These are phyloP conservation scores for zebrafish (Danio rerio) DNA, from an alignment of 2,113 vertebrate genomes.

Conservation along the genomic window GRCz12tu NC_133183.1:17262501-17263000, in stretches of 20 bases:
- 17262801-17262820: slow-evolving; percentile 55
- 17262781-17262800: slow-evolving; percentile 53
- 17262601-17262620: background rate
- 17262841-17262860: slow-evolving; percentile 56
- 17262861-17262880: slow-evolving; percentile 55
- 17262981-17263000: background rate
- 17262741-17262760: slow-evolving; percentile 69
- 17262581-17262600: background rate
- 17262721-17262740: slow-evolving; percentile 53
- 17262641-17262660: slow-evolving; percentile 41
- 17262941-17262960: slow-evolving; percentile 42
- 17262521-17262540: slow-evolving; percentile 23
- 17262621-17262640: slow-evolving; percentile 6
- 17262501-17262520: slow-evolving; percentile 23
- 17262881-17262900: slow-evolving; percentile 10
- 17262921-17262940: slow-evolving; percentile 18
- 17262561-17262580: slow-evolving; percentile 20
- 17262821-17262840: slow-evolving; percentile 54
- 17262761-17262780: slow-evolving; percentile 52
- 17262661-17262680: slow-evolving; percentile 14
- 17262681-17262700: slow-evolving; percentile 14
- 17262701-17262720: slow-evolving; percentile 36
- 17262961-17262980: slow-evolving; percentile 27
- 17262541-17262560: slow-evolving; percentile 28
- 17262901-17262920: slow-evolving; percentile 43